Percentiles rank a stretch among this genome's conserved stretches.
These are phyloP conservation scores for Hippoglossus hippoglossus DNA, from an alignment of 2,797 vertebrate species.

Conservation along the genomic window DNA sequence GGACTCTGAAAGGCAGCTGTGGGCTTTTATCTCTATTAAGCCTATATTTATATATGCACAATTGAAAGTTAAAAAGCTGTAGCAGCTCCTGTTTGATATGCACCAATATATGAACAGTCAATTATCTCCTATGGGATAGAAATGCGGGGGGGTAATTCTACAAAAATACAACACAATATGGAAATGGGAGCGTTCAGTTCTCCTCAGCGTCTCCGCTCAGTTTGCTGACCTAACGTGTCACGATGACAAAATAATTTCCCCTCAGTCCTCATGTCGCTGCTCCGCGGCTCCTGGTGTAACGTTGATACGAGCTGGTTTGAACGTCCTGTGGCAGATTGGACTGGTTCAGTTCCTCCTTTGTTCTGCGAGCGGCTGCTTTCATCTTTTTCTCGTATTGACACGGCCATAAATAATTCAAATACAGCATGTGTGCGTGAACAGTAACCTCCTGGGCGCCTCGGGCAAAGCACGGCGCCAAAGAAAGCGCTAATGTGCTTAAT, in stretches of 20 bases:
- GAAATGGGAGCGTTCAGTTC: neutral
- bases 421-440: neutral
- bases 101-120: no score
- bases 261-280: neutral
- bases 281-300: neutral
- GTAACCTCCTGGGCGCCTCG: neutral
- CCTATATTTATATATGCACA: neutral
- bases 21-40: neutral
- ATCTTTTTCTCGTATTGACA: conserved; percentile 20
- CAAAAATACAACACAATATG: no score
- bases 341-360: neutral
- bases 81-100: neutral
- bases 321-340: conserved; percentile 1
- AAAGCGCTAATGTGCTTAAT: neutral
- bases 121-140: no score
- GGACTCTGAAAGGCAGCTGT: neutral
- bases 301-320: neutral
- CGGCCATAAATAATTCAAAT: conserved; percentile 41
- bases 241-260: neutral
- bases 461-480: neutral
- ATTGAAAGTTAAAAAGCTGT: neutral
- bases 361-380: neutral
- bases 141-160: no score
- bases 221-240: neutral
- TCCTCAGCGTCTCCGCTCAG: neutral